Percentiles rank a stretch among this genome's conserved stretches.
phyloP scores from a whole-genome alignment of 1,140 invertebrate species.

The Caenorhabditis inopinata region DNA sequence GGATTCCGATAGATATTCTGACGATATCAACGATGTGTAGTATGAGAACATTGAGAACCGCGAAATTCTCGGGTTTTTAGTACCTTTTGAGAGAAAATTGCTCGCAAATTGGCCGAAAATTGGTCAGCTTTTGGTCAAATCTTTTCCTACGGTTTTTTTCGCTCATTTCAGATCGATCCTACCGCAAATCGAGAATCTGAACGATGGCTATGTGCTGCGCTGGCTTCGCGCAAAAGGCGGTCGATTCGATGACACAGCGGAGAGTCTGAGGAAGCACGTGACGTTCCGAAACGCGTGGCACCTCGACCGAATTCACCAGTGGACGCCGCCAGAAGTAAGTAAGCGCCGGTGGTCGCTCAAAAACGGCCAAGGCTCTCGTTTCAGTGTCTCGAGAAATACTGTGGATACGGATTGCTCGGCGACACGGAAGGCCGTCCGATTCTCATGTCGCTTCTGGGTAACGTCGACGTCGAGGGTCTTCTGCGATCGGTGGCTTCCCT shows the following conservation, averaged over 20 bases:
- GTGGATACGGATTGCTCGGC: constrained; percentile 63
- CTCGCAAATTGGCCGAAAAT: too few species aligned
- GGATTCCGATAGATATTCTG: too few species aligned
- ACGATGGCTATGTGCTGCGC: constrained; percentile 58
- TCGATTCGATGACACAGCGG: constrained; percentile 64
- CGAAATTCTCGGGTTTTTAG: too few species aligned
- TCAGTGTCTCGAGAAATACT: constrained; percentile 66
- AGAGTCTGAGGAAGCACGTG: constrained; percentile 62
- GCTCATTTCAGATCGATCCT: constrained; percentile 48
- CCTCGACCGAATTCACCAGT: constrained; percentile 59
- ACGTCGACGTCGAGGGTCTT: constrained; percentile 65
- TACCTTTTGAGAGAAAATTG: too few species aligned
- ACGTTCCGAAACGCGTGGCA: constrained; percentile 64
- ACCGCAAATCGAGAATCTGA: constrained; percentile 42
- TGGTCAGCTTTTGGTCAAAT: background rate
- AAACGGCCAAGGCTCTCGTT: constrained; percentile 42
- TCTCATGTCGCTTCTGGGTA: constrained; percentile 65
- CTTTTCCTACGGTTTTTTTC: too few species aligned
- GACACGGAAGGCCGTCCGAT: constrained; percentile 65
- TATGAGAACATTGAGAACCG: too few species aligned
- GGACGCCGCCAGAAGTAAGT: constrained; percentile 62
- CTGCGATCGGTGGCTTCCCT: constrained; percentile 60
- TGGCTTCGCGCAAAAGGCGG: constrained; percentile 65
- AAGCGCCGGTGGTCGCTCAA: background rate
- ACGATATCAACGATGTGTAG: too few species aligned